Conservation (phyloP, 2,113 vertebrate genomes). For the Lamprologus sp. region DNA sequence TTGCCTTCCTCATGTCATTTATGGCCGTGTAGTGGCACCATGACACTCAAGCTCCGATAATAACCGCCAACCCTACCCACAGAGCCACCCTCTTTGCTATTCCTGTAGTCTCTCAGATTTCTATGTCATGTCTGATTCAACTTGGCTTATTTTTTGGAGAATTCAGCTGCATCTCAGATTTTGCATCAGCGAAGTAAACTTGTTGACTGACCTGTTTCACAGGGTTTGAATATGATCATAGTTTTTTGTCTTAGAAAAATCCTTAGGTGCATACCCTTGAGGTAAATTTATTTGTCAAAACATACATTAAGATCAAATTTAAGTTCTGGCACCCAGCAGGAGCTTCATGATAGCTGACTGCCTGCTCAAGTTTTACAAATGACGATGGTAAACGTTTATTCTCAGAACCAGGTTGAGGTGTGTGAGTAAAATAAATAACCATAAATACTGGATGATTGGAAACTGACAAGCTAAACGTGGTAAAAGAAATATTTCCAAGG, state of each 20-base stretch:
- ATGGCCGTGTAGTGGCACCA: background rate
- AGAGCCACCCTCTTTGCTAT: background rate
- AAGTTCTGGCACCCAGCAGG: background rate
- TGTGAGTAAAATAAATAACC: slow-evolving; percentile 12
- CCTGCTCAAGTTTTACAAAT: background rate
- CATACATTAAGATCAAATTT: background rate
- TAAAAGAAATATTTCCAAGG: background rate
- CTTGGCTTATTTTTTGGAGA: background rate
- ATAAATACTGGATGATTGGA: slow-evolving; percentile 4
- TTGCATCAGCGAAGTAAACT: background rate
- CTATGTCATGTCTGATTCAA: background rate
- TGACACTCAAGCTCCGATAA: background rate
- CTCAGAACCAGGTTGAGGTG: background rate
- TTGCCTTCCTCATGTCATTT: background rate
- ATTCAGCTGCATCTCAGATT: background rate
- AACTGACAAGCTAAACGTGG: background rate
- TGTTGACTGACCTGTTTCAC: background rate
- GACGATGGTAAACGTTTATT: background rate
- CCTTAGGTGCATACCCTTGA: background rate
- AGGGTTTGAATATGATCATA: background rate
- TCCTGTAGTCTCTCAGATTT: background rate
- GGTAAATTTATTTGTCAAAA: background rate
- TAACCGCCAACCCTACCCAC: background rate
- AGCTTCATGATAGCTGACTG: background rate
- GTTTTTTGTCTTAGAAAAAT: background rate